phyloP scores from a whole-genome alignment of 2,113 vertebrate genomes.

The Epinephelus fuscoguttatus region DNA sequence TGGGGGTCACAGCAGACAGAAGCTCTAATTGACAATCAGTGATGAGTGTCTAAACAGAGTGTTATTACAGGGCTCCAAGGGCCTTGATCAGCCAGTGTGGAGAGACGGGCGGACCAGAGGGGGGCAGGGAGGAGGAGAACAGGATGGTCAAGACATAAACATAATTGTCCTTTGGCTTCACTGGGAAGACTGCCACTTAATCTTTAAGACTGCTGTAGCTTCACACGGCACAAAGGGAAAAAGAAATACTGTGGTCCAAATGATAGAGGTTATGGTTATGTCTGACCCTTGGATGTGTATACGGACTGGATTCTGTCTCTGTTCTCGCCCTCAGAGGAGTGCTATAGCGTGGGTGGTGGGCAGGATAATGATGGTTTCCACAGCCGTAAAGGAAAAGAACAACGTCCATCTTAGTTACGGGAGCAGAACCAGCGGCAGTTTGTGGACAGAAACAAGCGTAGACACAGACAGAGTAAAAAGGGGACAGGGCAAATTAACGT shows the following conservation, averaged over 20 bases:
- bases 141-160: conserved; percentile 33
- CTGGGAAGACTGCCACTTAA: conserved; percentile 22
- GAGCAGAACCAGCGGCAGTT: conserved; percentile 39
- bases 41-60: conserved; percentile 70
- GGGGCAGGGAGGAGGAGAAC: conserved; percentile 11
- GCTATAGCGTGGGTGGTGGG: conserved; percentile 35
- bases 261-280: conserved; percentile 18
- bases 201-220: conserved; percentile 10
- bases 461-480: conserved; percentile 44
- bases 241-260: conserved; percentile 20
- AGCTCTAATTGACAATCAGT: conserved; percentile 74
- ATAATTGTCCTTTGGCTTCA: conserved; percentile 43
- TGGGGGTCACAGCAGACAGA: conserved; percentile 63
- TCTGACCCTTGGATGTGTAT: conserved; percentile 24
- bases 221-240: conserved; percentile 33
- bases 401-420: conserved; percentile 29
- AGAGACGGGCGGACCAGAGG: conserved; percentile 42
- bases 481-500: conserved; percentile 58
- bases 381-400: conserved; percentile 43
- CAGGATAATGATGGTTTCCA: conserved; percentile 58
- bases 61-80: conserved; percentile 54
- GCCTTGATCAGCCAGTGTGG: conserved; percentile 67
- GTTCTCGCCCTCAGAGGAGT: conserved; percentile 20
- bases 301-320: conserved; percentile 14
- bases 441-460: conserved; percentile 56